These are phyloP conservation scores for Drosophila paranaensis DNA, from an alignment of 2,888 invertebrate species.

Conservation along the genomic window DNA sequence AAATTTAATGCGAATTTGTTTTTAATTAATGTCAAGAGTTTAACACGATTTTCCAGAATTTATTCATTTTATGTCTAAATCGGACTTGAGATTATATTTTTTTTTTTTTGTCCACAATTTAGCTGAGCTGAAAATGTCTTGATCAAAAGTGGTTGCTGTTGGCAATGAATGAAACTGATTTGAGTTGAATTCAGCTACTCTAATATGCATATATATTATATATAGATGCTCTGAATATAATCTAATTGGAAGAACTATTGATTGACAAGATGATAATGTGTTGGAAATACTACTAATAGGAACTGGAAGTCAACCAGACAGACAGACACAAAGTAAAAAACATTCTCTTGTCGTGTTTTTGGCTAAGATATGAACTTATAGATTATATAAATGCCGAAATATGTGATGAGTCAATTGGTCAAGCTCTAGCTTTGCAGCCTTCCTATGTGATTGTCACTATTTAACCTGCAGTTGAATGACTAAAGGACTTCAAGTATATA, in stretches of 20 bases:
- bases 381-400: background rate
- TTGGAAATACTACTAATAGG: background rate
- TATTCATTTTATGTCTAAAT: background rate
- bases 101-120: too few species aligned
- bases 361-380: too few species aligned
- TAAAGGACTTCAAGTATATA: too few species aligned
- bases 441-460: too few species aligned
- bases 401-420: background rate
- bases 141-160: background rate
- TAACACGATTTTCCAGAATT: background rate
- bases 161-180: background rate
- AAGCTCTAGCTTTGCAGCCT: background rate
- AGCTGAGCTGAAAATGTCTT: background rate
- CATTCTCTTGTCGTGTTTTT: too few species aligned
- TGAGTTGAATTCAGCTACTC: background rate
- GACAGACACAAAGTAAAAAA: too few species aligned
- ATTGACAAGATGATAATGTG: background rate
- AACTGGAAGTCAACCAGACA: background rate
- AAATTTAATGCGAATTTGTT: constrained; percentile 43
- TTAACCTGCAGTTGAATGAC: too few species aligned
- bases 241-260: background rate
- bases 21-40: constrained; percentile 14
- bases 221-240: background rate
- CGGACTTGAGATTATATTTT: constrained; percentile 8
- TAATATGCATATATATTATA: background rate